Conservation (phyloP, 2,888 invertebrate genomes). For the Suillia variegata region DNA sequence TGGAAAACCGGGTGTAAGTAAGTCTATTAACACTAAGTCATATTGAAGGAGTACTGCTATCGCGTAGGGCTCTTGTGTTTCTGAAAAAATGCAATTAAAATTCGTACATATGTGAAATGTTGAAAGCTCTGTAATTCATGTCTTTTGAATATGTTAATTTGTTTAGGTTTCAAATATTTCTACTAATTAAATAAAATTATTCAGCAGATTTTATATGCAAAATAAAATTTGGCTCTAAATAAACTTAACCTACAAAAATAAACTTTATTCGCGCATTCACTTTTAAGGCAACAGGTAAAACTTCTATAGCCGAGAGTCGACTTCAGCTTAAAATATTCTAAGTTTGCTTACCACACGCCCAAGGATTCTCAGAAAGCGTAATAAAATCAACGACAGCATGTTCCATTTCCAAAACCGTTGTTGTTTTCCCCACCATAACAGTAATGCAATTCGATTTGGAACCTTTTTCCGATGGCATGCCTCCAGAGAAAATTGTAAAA, state of each 20-base stretch:
- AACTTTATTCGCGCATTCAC: no score
- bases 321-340: no score
- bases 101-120: not conserved
- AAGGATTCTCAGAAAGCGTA: conserved; percentile 93
- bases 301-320: no score
- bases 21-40: conserved; percentile 97
- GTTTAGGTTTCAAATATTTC: no score
- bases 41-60: conserved; percentile 96
- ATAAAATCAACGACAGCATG: conserved; percentile 97
- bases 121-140: no score
- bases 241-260: no score
- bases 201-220: no score
- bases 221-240: no score
- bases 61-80: conserved; percentile 96
- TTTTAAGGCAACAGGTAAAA: no score
- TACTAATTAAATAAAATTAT: no score
- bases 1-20: conserved; percentile 93
- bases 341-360: conserved; percentile 85
- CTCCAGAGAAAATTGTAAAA: conserved; percentile 96
- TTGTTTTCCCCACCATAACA: conserved; percentile 94
- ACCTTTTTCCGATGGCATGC: conserved; percentile 88
- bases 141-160: no score
- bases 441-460: conserved; percentile 92
- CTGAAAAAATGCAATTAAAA: conserved; percentile 64
- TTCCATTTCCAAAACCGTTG: conserved; percentile 99